These are phyloP conservation scores for Agrypnia vestita DNA, from an alignment of 1,140 invertebrate species.

Conservation along the genomic window DNA sequence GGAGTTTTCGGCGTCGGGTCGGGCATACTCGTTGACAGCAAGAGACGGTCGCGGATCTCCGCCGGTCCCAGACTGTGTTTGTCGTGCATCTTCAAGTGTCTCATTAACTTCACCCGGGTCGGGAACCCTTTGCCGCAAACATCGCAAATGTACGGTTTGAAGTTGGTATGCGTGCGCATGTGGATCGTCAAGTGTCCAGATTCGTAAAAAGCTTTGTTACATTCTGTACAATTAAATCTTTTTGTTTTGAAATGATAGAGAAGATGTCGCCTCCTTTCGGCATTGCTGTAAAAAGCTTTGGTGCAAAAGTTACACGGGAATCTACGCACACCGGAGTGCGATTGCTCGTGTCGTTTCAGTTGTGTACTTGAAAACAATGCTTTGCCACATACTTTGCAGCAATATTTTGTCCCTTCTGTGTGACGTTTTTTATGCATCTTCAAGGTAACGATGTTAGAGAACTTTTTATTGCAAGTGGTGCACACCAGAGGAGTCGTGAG, in stretches of 20 bases:
- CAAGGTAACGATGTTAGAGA: slow-evolving; percentile 47
- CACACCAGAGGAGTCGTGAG: slow-evolving; percentile 24
- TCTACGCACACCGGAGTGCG: slow-evolving; percentile 35
- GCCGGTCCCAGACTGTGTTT: slow-evolving; percentile 8
- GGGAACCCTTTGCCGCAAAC: slow-evolving; percentile 65
- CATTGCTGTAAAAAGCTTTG: slow-evolving; percentile 51
- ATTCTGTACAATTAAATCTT: slow-evolving; percentile 49
- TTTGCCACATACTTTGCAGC: slow-evolving; percentile 46
- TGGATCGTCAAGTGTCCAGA: slow-evolving; percentile 63
- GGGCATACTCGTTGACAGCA: slow-evolving; percentile 11
- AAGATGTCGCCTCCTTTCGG: slow-evolving; percentile 47
- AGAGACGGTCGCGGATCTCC: slow-evolving; percentile 8
- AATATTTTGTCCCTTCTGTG: slow-evolving; percentile 29
- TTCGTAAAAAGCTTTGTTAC: slow-evolving; percentile 58
- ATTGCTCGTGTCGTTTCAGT: slow-evolving; percentile 45
- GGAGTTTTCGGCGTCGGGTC: slow-evolving; percentile 15
- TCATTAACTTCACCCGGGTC: slow-evolving; percentile 44
- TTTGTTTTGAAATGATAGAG: slow-evolving; percentile 55
- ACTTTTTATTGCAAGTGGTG: slow-evolving; percentile 46
- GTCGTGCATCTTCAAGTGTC: slow-evolving; percentile 51
- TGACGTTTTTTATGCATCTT: slow-evolving; percentile 49
- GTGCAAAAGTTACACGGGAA: slow-evolving; percentile 53
- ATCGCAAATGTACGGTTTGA: slow-evolving; percentile 76
- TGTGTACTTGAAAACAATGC: slow-evolving; percentile 38
- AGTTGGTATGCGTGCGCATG: slow-evolving; percentile 68